These are phyloP conservation scores for Saguinus midas DNA, from an alignment of 2,113 vertebrate species.

Conservation along the genomic window DNA sequence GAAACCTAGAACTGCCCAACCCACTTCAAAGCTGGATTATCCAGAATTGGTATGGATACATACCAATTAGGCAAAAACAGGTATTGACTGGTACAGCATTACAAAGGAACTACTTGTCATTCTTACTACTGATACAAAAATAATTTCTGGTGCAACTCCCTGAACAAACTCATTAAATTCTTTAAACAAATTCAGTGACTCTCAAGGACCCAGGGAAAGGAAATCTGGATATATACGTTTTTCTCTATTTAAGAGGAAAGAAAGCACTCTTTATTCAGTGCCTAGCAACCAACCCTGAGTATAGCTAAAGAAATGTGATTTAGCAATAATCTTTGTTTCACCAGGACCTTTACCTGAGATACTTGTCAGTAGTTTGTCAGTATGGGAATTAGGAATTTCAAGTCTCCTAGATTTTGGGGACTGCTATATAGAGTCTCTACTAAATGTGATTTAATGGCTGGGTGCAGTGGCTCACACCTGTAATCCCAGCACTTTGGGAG, in stretches of 20 bases:
- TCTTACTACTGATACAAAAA: slow-evolving; percentile 59
- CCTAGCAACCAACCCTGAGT: slow-evolving; percentile 1
- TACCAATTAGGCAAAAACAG: slow-evolving; percentile 73
- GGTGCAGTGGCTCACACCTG: no score
- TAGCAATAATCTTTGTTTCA: slow-evolving; percentile 45
- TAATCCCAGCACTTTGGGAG: no score
- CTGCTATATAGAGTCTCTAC: not conserved
- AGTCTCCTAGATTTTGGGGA: slow-evolving; percentile 40
- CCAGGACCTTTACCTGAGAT: slow-evolving; percentile 14
- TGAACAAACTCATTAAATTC: slow-evolving; percentile 65
- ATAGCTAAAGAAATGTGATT: slow-evolving; percentile 21
- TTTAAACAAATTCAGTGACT: slow-evolving; percentile 63
- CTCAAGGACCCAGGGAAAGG: slow-evolving; percentile 42
- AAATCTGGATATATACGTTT: slow-evolving; percentile 24
- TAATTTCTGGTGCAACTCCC: slow-evolving; percentile 68
- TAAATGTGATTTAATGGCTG: not conserved
- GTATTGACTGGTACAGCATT: slow-evolving; percentile 67
- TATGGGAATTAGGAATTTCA: slow-evolving; percentile 3
- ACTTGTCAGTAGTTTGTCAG: slow-evolving; percentile 42
- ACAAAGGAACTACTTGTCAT: slow-evolving; percentile 69
- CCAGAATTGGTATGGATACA: slow-evolving; percentile 72
- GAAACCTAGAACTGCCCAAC: slow-evolving; percentile 65
- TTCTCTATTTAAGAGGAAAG: slow-evolving; percentile 15
- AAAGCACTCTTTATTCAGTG: not conserved
- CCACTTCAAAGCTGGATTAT: slow-evolving; percentile 78